Conservation (phyloP, 2,113 vertebrate species). For the Ictidomys tridecemlineatus region DNA sequence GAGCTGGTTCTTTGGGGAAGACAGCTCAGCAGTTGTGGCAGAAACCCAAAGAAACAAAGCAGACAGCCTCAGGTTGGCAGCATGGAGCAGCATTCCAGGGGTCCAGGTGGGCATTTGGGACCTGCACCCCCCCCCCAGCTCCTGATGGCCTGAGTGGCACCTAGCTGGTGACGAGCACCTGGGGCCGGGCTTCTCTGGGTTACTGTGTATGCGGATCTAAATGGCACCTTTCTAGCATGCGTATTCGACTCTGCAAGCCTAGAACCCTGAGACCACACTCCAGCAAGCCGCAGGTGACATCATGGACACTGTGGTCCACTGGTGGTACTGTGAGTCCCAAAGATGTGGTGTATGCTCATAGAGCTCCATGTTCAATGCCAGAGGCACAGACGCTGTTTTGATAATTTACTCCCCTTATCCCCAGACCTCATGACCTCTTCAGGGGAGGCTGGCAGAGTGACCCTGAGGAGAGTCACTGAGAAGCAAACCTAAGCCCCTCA, state of each 20-base stretch:
- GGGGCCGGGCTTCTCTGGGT: background rate
- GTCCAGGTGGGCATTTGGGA: fast-evolving
- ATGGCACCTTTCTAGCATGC: background rate
- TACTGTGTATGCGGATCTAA: background rate
- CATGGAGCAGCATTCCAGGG: background rate
- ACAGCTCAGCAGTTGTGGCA: background rate
- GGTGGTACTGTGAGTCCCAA: background rate
- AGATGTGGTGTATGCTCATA: background rate
- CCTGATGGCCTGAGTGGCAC: background rate
- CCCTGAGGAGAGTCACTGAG: background rate
- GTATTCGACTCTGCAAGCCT: background rate
- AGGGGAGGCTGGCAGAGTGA: background rate
- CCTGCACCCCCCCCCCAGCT: background rate
- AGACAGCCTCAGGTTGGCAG: background rate
- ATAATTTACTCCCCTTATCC: background rate
- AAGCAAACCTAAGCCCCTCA: background rate
- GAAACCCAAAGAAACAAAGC: background rate
- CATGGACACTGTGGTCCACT: background rate
- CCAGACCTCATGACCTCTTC: background rate
- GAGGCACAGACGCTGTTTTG: background rate
- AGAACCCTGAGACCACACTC: background rate
- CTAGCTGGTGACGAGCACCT: background rate
- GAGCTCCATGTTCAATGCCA: background rate
- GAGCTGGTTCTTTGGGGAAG: background rate
- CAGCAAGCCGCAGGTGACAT: background rate